Evolutionary conservation across 1,140 invertebrate genomes (phyloP).

Genomic region (Zaprionus lachaisei): DNA sequence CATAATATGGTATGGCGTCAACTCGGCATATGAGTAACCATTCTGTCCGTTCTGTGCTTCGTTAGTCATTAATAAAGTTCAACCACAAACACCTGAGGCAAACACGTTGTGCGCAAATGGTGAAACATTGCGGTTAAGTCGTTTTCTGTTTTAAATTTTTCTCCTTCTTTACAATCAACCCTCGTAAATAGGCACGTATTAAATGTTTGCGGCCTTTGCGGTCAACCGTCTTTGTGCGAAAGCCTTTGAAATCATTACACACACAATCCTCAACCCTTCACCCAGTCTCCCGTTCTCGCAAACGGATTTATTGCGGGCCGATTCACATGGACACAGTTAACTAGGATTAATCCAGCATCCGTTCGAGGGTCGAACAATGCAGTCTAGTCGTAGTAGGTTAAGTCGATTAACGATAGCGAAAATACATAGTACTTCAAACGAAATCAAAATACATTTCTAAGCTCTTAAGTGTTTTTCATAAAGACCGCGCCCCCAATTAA

Average conservation of each 20-base stretch:
- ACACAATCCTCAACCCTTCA: not conserved
- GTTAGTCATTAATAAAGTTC: conserved; percentile 41
- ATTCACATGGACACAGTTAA: conserved; percentile 17
- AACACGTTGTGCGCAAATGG: conserved; percentile 22
- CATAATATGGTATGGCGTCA: conserved; percentile 15
- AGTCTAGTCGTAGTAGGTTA: conserved; percentile 61
- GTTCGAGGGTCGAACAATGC: conserved; percentile 43
- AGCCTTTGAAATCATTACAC: not conserved
- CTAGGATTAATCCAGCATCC: conserved; percentile 22
- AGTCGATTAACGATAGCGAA: conserved; percentile 40
- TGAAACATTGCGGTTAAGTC: conserved; percentile 27
- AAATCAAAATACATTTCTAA: conserved; percentile 83
- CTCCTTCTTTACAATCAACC: conserved; percentile 7
- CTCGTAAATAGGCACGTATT: conserved; percentile 39
- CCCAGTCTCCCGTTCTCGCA: conserved; percentile 14
- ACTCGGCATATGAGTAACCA: conserved; percentile 29
- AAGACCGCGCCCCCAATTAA: conserved; percentile 43
- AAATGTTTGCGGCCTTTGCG: conserved; percentile 70
- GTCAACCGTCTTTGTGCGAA: conserved; percentile 57
- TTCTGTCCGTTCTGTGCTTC: not conserved
- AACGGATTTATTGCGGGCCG: conserved; percentile 15
- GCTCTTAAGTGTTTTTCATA: conserved; percentile 77
- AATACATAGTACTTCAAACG: conserved; percentile 50
- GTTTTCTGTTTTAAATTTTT: not conserved
- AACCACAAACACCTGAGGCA: conserved; percentile 39